Base-by-base conservation (phyloP, 35 echinoderm and acorn worm genomes). In the Heliocidaris tuberculata region DNA sequence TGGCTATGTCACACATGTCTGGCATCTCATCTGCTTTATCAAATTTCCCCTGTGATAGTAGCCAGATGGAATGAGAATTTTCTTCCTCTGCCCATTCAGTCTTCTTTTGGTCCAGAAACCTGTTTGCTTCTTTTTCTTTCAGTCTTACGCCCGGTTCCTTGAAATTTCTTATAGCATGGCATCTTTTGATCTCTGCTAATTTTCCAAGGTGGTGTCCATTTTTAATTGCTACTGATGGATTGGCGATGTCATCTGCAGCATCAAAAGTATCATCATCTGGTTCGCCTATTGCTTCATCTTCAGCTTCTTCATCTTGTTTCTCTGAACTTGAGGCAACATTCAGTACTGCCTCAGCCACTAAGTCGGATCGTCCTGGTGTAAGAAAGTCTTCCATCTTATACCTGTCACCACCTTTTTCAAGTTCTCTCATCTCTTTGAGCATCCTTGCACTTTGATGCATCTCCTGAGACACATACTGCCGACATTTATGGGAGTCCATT, bases 31-130 rank as follows among this genome's bases (percentile, higher is more conserved):
- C 47, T 35, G 94, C 95, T 49, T 95, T 93, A 16, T 95, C 92
- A 85, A 31, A 94, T 70, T 95, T 95, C 12, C 95, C 1, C 89
- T 93, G 13, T 85, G 95, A 60, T 7, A 93, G 86, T 24, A 30
- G 94, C 6, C 17, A 48, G 21, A 93, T 60, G 65, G 65, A 91
- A 86, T 93, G 59, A 47, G 52, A 70, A 48, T 91, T 94, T 48
- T 94, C 70, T 50, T 96, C 30, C 48, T 96, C 95, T 48, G 90
- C 60, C 88, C 95, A 96, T 85, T 96, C 95, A 47, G 95, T 49
- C 17, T 93, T 85, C 60, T 96, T 93, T 35, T 94, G 47, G 27
- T 29, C 86, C 31, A 96, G 31, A 47, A 96, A 96, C 17, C 49
- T 85, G 32, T 96, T 93, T 30, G 90, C 90, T 70, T 94, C 95